These are phyloP conservation scores for Oopsacas minuta DNA, from an alignment of 37 sponge, comb jelly and placozoan species.

Conservation along the genomic window DNA sequence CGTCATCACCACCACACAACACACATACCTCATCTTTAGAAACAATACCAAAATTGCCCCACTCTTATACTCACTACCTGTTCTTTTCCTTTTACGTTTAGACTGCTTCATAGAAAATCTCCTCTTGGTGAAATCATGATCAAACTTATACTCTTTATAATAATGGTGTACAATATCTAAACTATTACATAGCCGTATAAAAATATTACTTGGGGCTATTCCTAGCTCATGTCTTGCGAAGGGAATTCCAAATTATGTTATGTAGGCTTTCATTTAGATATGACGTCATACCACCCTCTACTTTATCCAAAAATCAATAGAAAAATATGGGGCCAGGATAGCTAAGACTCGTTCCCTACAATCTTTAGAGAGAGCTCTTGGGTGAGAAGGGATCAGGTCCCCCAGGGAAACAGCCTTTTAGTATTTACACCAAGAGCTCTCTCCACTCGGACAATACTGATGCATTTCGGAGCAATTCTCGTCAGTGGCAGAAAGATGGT, in stretches of 20 bases:
- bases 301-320: background rate
- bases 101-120: background rate
- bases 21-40: background rate
- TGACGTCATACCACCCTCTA: background rate
- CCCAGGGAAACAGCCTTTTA: background rate
- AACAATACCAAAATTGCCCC: background rate
- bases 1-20: background rate
- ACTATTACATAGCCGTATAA: too few species aligned
- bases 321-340: background rate
- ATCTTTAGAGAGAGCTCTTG: background rate
- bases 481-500: background rate
- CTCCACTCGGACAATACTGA: background rate
- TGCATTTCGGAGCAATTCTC: slow-evolving; percentile 17
- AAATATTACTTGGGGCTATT: too few species aligned
- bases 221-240: background rate
- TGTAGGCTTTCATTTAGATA: background rate
- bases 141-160: too few species aligned
- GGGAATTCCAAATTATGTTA: background rate
- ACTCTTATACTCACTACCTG: background rate
- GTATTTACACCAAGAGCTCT: background rate
- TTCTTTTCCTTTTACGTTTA: background rate
- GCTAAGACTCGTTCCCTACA: background rate
- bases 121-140: background rate
- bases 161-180: too few species aligned
- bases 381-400: background rate